A percentile compares a stretch with the other conserved stretches of the same genome.
These are phyloP conservation scores for Epinotia bilunana DNA, from an alignment of 2,888 invertebrate genomes.

Conservation along the genomic window DNA sequence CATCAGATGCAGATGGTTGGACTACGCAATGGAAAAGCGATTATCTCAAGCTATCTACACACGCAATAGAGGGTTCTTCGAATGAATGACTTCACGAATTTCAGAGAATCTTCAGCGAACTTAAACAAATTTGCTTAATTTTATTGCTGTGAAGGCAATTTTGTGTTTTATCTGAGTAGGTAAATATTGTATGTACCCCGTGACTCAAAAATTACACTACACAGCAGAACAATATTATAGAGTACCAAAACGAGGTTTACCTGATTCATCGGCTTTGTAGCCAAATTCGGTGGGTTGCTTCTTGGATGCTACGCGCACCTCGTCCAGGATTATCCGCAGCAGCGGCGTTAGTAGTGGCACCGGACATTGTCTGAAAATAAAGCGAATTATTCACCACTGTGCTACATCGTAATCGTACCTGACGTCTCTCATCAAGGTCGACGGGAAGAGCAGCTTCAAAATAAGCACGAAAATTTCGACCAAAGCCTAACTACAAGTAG, in stretches of 20 bases:
- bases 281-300: conserved; percentile 87
- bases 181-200: conserved; percentile 9
- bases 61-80: conserved; percentile 9
- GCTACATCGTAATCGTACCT: neutral
- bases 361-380: conserved; percentile 87
- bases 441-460: no score
- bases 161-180: conserved; percentile 29
- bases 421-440: no score
- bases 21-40: neutral
- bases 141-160: conserved; percentile 31
- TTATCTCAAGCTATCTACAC: conserved; percentile 32
- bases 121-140: conserved; percentile 9
- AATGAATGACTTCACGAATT: conserved; percentile 28
- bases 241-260: conserved; percentile 63
- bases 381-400: neutral
- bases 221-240: no score
- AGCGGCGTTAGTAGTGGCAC: conserved; percentile 87
- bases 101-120: conserved; percentile 20
- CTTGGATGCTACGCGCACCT: conserved; percentile 86
- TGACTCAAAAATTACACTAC: conserved; percentile 1
- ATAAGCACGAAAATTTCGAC: no score
- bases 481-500: no score
- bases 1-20: neutral
- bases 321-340: conserved; percentile 87
- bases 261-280: conserved; percentile 85